Base-by-base conservation (phyloP, 1,140 invertebrate genomes). In the Zaprionus africanus region DNA sequence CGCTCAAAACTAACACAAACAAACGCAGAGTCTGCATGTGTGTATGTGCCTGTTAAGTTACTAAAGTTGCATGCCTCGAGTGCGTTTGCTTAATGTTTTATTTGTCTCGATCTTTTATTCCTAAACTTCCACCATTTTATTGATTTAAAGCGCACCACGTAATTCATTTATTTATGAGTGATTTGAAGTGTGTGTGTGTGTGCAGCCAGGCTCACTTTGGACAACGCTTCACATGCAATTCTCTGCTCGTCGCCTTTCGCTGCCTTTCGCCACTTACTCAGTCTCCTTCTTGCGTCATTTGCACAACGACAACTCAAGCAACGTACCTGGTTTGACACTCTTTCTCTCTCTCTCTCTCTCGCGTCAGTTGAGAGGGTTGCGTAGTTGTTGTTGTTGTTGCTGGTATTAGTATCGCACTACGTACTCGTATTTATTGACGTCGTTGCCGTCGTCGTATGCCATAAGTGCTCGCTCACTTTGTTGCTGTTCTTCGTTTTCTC, bases 381-480 rank as follows among this genome's bases (percentile, higher is more conserved):
- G 72, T 76, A 26, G 56, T 64, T 65, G 68, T 58, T 81, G 73
- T 26, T 56, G 43, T 43, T 64, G 64, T 60, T 62, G 59, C 15
- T 73, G 58, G 76, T 74, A 72, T 78, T 77, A 70, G 74, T 81
- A 70, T 56, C 83, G 63, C 75, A 75, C 67, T 68, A 82, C 51
- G 68, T 78, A 67, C 56, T 78, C 56, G 77, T 70, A 61, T 76
- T 76, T 79, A 72, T 88, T 87, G 83, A 88, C 83, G 82, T 87
- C 73, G 57, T 61, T 26, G 51, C 43, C 54, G 64, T 15, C 67
- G 65, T 81, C 84, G 81, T 88, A 88, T 88, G 84, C 84, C 72
- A 88, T 88, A 88, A 88, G 85, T 84, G 84, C 70, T 49, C 81
- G 81, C 74, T 83, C 66, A 65, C 62, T 78, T 86, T 65, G 82